A percentile compares a stretch with the other conserved stretches of the same genome.
Evolutionary conservation across 2,888 invertebrate genomes (phyloP).

Genomic region (Xanthorhoe designata): DNA sequence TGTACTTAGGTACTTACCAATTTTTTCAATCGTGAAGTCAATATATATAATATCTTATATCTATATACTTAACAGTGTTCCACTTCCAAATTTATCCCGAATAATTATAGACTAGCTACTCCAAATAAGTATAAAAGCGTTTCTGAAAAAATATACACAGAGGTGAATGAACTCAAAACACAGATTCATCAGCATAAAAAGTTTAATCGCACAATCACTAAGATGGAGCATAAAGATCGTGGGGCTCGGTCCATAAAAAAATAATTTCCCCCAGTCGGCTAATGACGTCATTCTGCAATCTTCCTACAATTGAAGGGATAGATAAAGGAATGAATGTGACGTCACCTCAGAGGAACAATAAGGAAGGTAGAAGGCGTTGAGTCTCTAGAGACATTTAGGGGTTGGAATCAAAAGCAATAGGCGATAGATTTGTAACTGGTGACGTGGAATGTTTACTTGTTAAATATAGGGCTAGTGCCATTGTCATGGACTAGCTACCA

Average conservation of each 20-base stretch:
- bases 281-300: conserved; percentile 25
- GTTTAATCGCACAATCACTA: conserved; percentile 23
- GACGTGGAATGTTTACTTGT: background rate
- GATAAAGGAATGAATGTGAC: conserved; percentile 14
- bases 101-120: background rate
- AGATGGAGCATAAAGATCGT: conserved; percentile 20
- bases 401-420: background rate
- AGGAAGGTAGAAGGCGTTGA: background rate
- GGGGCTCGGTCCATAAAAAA: conserved; percentile 20
- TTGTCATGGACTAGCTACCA: too few relatives aligned
- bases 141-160: background rate
- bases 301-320: conserved; percentile 25
- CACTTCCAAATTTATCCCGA: too few relatives aligned
- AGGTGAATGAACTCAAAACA: conserved; percentile 8
- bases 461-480: background rate
- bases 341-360: conserved; percentile 10
- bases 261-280: conserved; percentile 25
- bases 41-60: too few relatives aligned
- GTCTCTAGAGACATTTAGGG: background rate
- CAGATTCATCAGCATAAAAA: conserved; percentile 30
- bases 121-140: background rate
- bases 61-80: too few relatives aligned
- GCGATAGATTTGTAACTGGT: background rate
- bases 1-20: too few relatives aligned
- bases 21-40: too few relatives aligned